A percentile compares a stretch with the other conserved stretches of the same genome.
phyloP scores from a whole-genome alignment of 2,888 invertebrate species.

The Dicycla oo region DNA sequence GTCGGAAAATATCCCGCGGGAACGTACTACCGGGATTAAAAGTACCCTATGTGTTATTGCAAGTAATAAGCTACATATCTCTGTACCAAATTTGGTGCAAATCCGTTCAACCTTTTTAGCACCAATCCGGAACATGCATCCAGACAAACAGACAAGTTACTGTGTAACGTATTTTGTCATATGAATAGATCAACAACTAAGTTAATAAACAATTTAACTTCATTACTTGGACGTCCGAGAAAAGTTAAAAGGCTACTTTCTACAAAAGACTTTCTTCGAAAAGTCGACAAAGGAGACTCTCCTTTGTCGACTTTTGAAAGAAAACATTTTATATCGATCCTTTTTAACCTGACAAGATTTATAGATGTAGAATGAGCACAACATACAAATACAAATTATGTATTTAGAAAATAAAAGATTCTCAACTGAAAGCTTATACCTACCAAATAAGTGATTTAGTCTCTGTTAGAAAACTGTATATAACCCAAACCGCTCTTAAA shows the following conservation, averaged over 20 bases:
- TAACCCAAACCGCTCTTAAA: too few relatives aligned
- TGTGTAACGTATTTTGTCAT: too few relatives aligned
- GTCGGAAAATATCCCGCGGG: background rate
- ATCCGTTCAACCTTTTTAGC: background rate
- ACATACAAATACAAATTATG: too few relatives aligned
- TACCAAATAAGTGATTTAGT: too few relatives aligned
- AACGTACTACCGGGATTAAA: background rate
- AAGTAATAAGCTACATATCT: too few relatives aligned
- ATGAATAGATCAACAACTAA: background rate
- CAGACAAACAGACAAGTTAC: background rate
- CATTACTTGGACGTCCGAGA: background rate
- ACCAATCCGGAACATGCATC: background rate
- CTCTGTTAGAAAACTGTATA: too few relatives aligned
- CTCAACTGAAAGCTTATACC: too few relatives aligned
- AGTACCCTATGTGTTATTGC: background rate
- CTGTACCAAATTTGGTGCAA: background rate
- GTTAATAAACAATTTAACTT: background rate
- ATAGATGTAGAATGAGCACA: too few relatives aligned
- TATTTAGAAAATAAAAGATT: too few relatives aligned
- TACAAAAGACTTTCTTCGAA: too few relatives aligned
- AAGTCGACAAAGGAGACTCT: too few relatives aligned
- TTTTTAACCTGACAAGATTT: background rate
- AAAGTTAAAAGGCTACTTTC: background rate
- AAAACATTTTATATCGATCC: background rate
- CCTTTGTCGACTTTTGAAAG: background rate